Base-by-base conservation (phyloP, 2,113 vertebrate species). In the Trogon melanurus region DNA sequence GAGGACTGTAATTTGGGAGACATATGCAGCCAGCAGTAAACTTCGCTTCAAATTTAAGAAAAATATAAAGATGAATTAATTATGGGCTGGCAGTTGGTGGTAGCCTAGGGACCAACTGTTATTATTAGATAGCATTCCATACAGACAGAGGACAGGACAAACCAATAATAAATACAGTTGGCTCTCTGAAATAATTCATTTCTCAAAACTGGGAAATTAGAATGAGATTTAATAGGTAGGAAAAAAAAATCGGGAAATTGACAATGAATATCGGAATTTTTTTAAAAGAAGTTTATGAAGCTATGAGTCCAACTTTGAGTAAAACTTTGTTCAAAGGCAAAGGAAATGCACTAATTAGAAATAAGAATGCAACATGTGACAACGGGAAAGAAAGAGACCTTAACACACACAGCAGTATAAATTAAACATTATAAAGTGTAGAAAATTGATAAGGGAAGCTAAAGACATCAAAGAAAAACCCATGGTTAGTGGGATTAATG, bases 361-460 rank as follows among this genome's bases (percentile, higher is more conserved):
- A 89, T 85, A 87, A 89, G 81, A 95, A 96, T 69, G 58, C 78
- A 92, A 69, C 65, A 75, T 41, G 78, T 95, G 87, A 95, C 65
- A 64, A 91, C 2, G 23, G 89, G 50, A 94, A 92, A 96, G 80
- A 96, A 95, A 89, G 48, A 80, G 91, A 95, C 85, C 88, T 17
- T 82, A 93, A 91, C 45, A 86, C 79, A 91, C 65, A 87, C 66
- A 91, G 80, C 78, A 96, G 69, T 87, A 92, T 92, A 95, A 97
- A 97, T 96, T 96, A 95, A 95, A 96, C 80, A 87, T 89, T 95
- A 82, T 92, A 81, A 95, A 96, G 93, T 95, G 93, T 91, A 97
- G 95, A 96, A 96, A 97, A 96, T 95, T 95, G 94, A 97, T 97
- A 96, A 96, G 94, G 41, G 80, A 97, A 97, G 91, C 91, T 91